These are phyloP conservation scores for Hypanus sabinus DNA, from an alignment of 2,113 vertebrate species.

Conservation along the genomic window DNA sequence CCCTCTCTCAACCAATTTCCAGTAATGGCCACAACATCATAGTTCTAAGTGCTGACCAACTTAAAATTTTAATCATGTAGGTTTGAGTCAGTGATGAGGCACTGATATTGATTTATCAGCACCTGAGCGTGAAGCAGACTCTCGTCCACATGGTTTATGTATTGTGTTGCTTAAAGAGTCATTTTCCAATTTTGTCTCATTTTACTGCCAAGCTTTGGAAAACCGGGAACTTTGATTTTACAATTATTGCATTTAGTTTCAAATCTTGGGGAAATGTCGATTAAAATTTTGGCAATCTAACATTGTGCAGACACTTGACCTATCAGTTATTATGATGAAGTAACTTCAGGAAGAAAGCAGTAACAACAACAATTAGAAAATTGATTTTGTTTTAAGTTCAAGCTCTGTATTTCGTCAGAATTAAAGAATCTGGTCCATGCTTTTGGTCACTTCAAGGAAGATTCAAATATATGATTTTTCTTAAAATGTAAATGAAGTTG, in stretches of 20 bases:
- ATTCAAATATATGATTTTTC: background rate
- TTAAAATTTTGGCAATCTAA: background rate
- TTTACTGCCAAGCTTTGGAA: background rate
- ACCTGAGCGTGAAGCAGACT: background rate
- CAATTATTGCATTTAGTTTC: background rate
- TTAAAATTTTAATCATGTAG: background rate
- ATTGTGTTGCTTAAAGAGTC: background rate
- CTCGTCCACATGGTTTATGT: background rate
- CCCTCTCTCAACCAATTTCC: too few relatives aligned
- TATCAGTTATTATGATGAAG: constrained; percentile 5
- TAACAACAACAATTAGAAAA: background rate
- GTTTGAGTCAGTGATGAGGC: background rate
- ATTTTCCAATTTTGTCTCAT: background rate
- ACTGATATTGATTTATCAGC: background rate
- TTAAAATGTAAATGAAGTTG: background rate
- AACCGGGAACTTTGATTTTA: background rate
- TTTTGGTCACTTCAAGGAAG: background rate
- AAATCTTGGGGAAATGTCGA: background rate
- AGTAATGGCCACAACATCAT: too few relatives aligned
- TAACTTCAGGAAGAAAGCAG: background rate
- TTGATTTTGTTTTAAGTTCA: background rate
- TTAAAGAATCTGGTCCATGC: background rate
- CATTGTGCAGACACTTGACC: constrained; percentile 3
- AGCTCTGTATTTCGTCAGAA: constrained; percentile 18
- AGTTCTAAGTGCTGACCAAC: background rate